Conservation (phyloP, 2,888 invertebrate species). For the Campoplex nolae region DNA sequence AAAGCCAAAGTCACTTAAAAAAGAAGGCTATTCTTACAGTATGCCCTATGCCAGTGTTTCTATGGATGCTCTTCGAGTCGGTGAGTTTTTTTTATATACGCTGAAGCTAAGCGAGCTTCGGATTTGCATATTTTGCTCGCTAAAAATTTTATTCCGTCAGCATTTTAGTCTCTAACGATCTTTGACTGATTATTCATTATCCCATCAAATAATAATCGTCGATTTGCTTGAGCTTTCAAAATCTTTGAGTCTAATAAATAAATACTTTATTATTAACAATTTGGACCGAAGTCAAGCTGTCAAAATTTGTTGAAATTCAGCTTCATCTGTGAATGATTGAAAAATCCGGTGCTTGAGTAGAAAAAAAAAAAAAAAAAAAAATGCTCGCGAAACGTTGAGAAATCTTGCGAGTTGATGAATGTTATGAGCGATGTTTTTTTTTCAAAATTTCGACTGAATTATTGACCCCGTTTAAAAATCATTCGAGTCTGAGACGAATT, state of each 20-base stretch:
- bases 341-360: neutral
- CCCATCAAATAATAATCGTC: too few species aligned
- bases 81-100: conserved; percentile 85
- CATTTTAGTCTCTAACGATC: neutral
- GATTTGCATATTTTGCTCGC: neutral
- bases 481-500: conserved; percentile 9
- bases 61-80: conserved; percentile 94
- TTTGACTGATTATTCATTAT: neutral
- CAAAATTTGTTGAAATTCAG: neutral
- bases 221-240: too few species aligned
- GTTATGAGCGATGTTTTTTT: neutral
- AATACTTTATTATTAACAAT: neutral
- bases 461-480: conserved; percentile 17
- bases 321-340: neutral
- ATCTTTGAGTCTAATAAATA: neutral
- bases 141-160: neutral
- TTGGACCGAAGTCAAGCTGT: neutral
- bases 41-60: conserved; percentile 96
- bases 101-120: neutral
- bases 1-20: conserved; percentile 94
- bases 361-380: neutral
- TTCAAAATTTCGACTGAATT: neutral
- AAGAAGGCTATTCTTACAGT: conserved; percentile 96
- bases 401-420: neutral
- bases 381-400: neutral